Evolutionary conservation across 2,797 vertebrate genomes (phyloP).

Genomic region (Hozukius guyotensis): DNA sequence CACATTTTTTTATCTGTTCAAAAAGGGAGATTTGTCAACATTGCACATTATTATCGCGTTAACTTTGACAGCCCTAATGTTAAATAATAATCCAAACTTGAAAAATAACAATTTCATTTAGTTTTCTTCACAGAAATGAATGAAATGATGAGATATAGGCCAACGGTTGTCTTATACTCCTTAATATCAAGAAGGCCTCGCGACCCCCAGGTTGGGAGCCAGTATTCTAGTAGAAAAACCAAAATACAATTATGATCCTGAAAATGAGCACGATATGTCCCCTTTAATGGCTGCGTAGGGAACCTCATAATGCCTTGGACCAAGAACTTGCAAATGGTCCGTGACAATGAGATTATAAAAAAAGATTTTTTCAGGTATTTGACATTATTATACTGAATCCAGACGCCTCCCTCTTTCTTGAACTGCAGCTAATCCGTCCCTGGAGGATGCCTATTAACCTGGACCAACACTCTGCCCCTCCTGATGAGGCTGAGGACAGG

Average conservation of each 20-base stretch:
- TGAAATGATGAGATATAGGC: too few relatives aligned
- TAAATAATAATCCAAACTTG: too few relatives aligned
- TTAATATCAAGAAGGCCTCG: too few relatives aligned
- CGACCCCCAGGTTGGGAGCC: too few relatives aligned
- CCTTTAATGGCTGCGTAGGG: constrained; percentile 47
- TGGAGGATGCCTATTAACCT: constrained; percentile 69
- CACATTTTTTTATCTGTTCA: too few relatives aligned
- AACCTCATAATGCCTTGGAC: constrained; percentile 58
- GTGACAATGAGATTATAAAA: constrained; percentile 51
- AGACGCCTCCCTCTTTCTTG: constrained; percentile 51
- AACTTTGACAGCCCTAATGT: too few relatives aligned
- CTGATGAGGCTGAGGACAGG: constrained; percentile 36
- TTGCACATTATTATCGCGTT: too few relatives aligned
- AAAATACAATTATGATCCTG: background rate
- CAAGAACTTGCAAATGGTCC: constrained; percentile 56
- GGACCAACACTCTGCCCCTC: constrained; percentile 49
- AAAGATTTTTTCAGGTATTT: constrained; percentile 47
- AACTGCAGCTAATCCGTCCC: constrained; percentile 60
- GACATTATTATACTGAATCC: constrained; percentile 52
- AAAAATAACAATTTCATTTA: too few relatives aligned
- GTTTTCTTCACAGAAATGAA: too few relatives aligned
- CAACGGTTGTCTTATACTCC: accelerated
- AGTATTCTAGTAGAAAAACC: background rate
- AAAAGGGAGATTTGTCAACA: too few relatives aligned
- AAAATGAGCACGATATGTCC: background rate